These are phyloP conservation scores for Polypterus senegalus DNA, from an alignment of 2,113 vertebrate genomes.

Conservation along the genomic window DNA sequence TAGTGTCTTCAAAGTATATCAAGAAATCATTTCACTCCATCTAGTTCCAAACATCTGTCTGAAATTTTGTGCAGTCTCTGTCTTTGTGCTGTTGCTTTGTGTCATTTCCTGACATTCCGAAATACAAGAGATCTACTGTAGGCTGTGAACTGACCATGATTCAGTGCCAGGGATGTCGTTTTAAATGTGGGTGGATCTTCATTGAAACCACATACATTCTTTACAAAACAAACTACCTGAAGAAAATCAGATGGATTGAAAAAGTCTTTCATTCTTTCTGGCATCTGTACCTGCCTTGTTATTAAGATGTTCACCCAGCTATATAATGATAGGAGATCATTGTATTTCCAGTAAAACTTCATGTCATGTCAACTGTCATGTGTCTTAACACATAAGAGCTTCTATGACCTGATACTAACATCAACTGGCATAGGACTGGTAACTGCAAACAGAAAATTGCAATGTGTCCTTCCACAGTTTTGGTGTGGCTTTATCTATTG, in stretches of 20 bases:
- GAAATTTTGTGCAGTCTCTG: background rate
- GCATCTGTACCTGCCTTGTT: constrained; percentile 4
- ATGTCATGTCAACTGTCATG: too few relatives aligned
- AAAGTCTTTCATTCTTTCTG: constrained; percentile 7
- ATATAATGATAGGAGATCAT: background rate
- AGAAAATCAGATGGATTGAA: constrained; percentile 10
- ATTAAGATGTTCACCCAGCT: constrained; percentile 9
- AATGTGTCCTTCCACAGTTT: too few relatives aligned
- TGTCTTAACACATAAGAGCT: too few relatives aligned
- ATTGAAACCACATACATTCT: constrained; percentile 9
- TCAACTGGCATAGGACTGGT: too few relatives aligned
- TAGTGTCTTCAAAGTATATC: background rate
- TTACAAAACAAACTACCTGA: constrained; percentile 12
- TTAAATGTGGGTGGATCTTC: constrained; percentile 2
- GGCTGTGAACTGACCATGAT: constrained; percentile 4
- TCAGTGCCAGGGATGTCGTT: constrained; percentile 14
- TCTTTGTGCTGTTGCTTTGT: background rate
- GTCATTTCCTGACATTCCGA: constrained; percentile 9
- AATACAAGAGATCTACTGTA: constrained; percentile 8
- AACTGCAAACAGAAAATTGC: too few relatives aligned
- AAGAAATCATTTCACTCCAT: constrained; percentile 4
- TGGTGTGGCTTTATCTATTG: too few relatives aligned
- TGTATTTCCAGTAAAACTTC: too few relatives aligned
- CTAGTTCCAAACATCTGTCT: background rate
- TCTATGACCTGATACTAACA: too few relatives aligned